Percentiles rank a stretch among this genome's conserved stretches.
phyloP scores from a whole-genome alignment of 2,113 vertebrate species.

The Abramis brama region DNA sequence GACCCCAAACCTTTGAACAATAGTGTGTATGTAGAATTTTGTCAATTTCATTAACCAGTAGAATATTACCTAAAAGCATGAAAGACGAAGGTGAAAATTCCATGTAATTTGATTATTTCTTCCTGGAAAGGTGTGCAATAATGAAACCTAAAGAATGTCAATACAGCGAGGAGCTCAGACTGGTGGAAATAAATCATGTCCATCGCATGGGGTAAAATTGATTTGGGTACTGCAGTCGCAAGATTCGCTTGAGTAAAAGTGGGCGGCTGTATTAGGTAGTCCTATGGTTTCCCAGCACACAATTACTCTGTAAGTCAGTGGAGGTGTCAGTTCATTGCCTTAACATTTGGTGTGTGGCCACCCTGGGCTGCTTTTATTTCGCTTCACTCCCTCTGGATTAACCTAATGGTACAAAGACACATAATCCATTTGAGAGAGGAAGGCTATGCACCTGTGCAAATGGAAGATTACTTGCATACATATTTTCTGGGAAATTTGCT shows the following conservation, averaged over 20 bases:
- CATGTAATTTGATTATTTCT: not conserved
- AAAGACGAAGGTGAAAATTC: not conserved
- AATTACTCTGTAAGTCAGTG: constrained; percentile 31
- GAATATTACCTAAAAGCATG: not conserved
- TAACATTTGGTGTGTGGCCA: constrained; percentile 29
- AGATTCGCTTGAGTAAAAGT: constrained; percentile 5
- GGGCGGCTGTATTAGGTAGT: constrained; percentile 20
- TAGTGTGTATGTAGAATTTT: not conserved
- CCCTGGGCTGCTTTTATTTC: constrained; percentile 25
- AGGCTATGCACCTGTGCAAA: not conserved
- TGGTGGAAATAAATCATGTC: constrained; percentile 31
- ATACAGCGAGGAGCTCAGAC: constrained; percentile 1
- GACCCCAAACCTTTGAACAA: not conserved
- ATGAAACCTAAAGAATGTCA: constrained; percentile 13
- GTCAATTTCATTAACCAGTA: not conserved
- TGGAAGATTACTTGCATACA: not conserved
- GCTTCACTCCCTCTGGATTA: constrained; percentile 20
- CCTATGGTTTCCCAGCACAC: constrained; percentile 27
- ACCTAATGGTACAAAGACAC: not conserved
- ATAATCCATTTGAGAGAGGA: not conserved
- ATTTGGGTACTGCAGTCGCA: constrained; percentile 15
- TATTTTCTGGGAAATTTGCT: not conserved
- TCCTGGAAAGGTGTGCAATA: not conserved
- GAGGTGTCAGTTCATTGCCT: constrained; percentile 19
- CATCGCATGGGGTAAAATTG: constrained; percentile 25